A percentile compares a stretch with the other conserved stretches of the same genome.
Evolutionary conservation across 2,888 invertebrate genomes (phyloP).

Genomic region (Tetragonisca angustula): DNA sequence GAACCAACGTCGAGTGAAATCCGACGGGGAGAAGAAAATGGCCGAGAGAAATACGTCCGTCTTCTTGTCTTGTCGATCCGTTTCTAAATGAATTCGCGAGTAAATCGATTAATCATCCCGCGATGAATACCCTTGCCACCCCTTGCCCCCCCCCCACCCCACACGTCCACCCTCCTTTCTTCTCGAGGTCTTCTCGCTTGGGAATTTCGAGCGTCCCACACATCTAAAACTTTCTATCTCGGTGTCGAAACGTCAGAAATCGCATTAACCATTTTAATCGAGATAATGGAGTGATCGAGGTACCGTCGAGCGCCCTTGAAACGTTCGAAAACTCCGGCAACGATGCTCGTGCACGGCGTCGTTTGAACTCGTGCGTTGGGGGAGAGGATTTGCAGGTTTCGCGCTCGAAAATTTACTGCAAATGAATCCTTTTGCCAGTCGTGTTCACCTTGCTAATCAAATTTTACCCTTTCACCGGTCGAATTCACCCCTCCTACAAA

Average conservation of each 20-base stretch:
- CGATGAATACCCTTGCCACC: slow-evolving; percentile 26
- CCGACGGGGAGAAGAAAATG: background rate
- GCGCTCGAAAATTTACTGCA: no score
- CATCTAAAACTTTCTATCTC: background rate
- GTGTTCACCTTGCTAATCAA: no score
- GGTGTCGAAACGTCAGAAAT: background rate
- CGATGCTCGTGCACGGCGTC: no score
- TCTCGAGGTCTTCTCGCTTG: slow-evolving; percentile 4
- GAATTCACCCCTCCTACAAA: no score
- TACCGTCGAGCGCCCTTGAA: background rate
- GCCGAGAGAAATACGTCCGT: slow-evolving; percentile 43
- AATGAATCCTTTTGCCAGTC: no score
- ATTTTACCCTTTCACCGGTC: no score
- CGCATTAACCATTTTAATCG: slow-evolving; percentile 31
- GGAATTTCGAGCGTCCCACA: slow-evolving; percentile 6
- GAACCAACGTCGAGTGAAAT: background rate
- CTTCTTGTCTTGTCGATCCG: slow-evolving; percentile 68
- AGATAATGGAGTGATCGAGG: slow-evolving; percentile 19
- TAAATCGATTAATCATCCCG: slow-evolving; percentile 63
- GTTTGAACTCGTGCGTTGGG: no score
- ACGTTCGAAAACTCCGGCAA: background rate
- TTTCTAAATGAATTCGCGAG: slow-evolving; percentile 65
- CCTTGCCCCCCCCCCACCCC: background rate
- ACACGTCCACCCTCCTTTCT: no score
- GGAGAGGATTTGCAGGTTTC: no score